Evolutionary conservation across 2,113 vertebrate genomes (phyloP).

Genomic region (Nothobranchius furzeri): DNA sequence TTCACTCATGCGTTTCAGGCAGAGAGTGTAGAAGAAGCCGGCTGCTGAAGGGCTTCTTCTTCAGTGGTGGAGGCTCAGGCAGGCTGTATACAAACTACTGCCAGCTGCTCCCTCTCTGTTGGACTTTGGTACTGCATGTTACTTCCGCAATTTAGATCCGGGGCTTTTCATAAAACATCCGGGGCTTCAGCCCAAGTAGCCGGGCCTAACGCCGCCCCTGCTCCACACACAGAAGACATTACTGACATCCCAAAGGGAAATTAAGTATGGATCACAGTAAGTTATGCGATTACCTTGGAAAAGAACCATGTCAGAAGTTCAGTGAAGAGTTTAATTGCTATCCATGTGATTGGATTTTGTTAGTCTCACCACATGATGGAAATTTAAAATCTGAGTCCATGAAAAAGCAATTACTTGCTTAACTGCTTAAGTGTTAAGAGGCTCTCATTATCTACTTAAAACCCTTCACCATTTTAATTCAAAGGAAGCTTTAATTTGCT

Average conservation of each 20-base stretch:
- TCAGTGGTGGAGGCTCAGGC: no score
- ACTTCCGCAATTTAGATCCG: no score
- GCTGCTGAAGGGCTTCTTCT: no score
- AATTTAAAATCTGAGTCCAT: conserved; percentile 74
- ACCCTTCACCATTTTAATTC: conserved; percentile 57
- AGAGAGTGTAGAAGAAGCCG: no score
- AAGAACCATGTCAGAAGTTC: conserved; percentile 68
- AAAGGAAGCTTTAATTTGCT: conserved; percentile 57
- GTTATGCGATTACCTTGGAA: conserved; percentile 65
- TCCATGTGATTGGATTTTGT: conserved; percentile 70
- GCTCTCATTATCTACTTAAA: conserved; percentile 72
- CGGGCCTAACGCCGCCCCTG: background rate
- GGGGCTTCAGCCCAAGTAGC: no score
- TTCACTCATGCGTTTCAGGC: no score
- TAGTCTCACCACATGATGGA: conserved; percentile 65
- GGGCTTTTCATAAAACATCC: no score
- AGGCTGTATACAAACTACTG: no score
- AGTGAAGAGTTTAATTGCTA: conserved; percentile 77
- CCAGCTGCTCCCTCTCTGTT: no score
- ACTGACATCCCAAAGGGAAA: conserved; percentile 40
- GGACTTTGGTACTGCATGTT: no score
- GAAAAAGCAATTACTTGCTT: conserved; percentile 80
- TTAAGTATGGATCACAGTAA: conserved; percentile 64
- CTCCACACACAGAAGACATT: conserved; percentile 34
- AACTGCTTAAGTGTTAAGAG: conserved; percentile 72